Conservation (phyloP, 2,888 invertebrate genomes). For the Sesia apiformis region DNA sequence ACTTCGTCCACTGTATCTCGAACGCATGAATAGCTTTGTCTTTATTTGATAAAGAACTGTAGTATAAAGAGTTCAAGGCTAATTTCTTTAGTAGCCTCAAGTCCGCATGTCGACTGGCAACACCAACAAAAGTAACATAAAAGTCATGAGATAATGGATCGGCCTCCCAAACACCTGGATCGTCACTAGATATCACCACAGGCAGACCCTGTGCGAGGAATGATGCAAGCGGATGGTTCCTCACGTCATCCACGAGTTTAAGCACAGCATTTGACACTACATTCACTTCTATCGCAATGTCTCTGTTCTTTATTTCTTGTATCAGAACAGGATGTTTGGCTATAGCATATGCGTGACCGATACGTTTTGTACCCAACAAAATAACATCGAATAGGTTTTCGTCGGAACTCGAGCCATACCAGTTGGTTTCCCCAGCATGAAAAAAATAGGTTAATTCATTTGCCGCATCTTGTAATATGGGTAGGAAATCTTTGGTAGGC, state of each 20-base stretch:
- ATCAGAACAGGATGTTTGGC: conserved; percentile 81
- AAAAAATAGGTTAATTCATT: conserved; percentile 79
- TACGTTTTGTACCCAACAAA: conserved; percentile 79
- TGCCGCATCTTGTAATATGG: conserved; percentile 62
- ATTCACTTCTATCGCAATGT: conserved; percentile 80
- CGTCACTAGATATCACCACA: conserved; percentile 79
- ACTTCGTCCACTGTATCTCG: conserved; percentile 53
- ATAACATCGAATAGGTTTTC: conserved; percentile 85
- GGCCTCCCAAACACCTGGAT: conserved; percentile 79
- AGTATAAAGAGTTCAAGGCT: conserved; percentile 82
- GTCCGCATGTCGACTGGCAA: conserved; percentile 81
- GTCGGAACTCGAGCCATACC: conserved; percentile 79
- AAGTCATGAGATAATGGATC: conserved; percentile 80
- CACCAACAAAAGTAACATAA: conserved; percentile 84
- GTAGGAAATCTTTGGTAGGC: conserved; percentile 74
- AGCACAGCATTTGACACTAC: conserved; percentile 83
- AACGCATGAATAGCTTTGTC: conserved; percentile 47
- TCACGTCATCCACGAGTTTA: conserved; percentile 73
- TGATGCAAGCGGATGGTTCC: conserved; percentile 78
- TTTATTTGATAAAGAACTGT: conserved; percentile 74
- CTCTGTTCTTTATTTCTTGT: conserved; percentile 69
- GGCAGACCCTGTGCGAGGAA: conserved; percentile 77
- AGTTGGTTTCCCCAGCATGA: conserved; percentile 88
- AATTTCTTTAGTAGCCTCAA: conserved; percentile 82
- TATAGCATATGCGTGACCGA: conserved; percentile 86